phyloP scores from a whole-genome alignment of 2,797 vertebrate species.

The Lutjanus argentimaculatus region DNA sequence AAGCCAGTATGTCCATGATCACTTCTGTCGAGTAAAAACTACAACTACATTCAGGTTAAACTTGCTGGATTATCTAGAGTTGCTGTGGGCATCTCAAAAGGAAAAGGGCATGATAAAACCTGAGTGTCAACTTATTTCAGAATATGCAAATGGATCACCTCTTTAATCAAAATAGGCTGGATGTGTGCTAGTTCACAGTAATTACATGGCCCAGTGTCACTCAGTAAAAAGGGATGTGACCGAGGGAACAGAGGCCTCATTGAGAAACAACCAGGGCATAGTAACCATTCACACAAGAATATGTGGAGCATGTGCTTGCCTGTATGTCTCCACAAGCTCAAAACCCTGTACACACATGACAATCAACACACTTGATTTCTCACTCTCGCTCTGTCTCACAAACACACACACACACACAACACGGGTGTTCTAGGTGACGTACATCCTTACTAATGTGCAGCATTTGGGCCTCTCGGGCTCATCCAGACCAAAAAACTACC shows the following conservation, averaged over 20 bases:
- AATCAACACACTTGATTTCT: background rate
- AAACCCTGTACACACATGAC: conserved; percentile 7
- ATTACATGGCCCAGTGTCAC: conserved; percentile 31
- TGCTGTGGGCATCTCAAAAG: conserved; percentile 2
- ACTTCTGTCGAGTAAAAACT: conserved; percentile 16
- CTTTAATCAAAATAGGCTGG: conserved; percentile 34
- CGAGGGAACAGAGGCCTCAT: conserved; percentile 54
- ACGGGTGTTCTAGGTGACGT: background rate
- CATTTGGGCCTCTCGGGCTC: background rate
- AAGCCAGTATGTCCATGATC: background rate
- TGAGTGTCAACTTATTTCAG: conserved; percentile 22
- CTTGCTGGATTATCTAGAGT: conserved; percentile 23
- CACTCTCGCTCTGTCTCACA: background rate
- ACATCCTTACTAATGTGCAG: background rate
- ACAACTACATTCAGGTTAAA: conserved; percentile 21
- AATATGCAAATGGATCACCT: conserved; percentile 27
- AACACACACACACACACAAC: background rate
- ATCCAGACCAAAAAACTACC: background rate
- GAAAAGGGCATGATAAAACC: conserved; percentile 6
- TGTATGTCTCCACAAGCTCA: conserved; percentile 6
- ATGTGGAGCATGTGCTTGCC: conserved; percentile 24
- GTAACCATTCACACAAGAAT: background rate
- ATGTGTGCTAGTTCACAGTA: conserved; percentile 30
- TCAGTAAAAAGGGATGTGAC: conserved; percentile 21
- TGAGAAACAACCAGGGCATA: conserved; percentile 46